Evolutionary conservation across 2,888 invertebrate species (phyloP), one percentile per base, ranked within the genome.

Genomic region (Pterobdella sp.): DNA sequence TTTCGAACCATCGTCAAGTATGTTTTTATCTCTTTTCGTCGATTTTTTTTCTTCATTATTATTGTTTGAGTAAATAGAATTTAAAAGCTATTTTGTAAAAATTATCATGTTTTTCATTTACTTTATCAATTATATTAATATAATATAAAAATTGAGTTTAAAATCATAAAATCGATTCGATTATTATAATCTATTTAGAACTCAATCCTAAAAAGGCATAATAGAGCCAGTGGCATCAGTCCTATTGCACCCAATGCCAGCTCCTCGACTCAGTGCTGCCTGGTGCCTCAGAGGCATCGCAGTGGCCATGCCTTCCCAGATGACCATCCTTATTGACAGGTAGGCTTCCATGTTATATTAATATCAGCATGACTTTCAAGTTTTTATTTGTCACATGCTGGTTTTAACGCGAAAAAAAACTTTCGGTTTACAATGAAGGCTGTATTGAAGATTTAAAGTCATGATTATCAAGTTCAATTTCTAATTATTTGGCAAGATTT

Each of bases 221-320:
- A 86, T 90, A 75, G 90, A 91, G 81, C 89, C 90, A n/a, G 88
- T 90, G 29, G 88, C 89, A 78, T 88, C 91, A 81, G 93, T 96
- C 31, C 83, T 98, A 76, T 89, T 94, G 56, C 97, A 98, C 84
- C 96, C 96, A 0, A 92, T 93, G 82, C 91, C 92, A 22, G 77
- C 78, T 22, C 94, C 94, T 0, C 88, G 97, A 34, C 85, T 96
- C 73, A 92, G 94, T 22, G 94, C 95, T 29, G 94, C 96, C 29
- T 94, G 95, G 92, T 93, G 94, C 83, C 86, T 94, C 75, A 89
- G 93, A 72, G 92, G 93, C 83, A 89, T 94, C 79, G 93, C 94
- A 80, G 90, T 92, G 36, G 95, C 97, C 49, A 90, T 95, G 72
- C 97, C 97, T 7, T 91, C 93, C 80, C 93, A 94, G 84, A 90